These are phyloP conservation scores for Lasioglossum lativentre DNA, from an alignment of 2,888 invertebrate species.

Conservation along the genomic window DNA sequence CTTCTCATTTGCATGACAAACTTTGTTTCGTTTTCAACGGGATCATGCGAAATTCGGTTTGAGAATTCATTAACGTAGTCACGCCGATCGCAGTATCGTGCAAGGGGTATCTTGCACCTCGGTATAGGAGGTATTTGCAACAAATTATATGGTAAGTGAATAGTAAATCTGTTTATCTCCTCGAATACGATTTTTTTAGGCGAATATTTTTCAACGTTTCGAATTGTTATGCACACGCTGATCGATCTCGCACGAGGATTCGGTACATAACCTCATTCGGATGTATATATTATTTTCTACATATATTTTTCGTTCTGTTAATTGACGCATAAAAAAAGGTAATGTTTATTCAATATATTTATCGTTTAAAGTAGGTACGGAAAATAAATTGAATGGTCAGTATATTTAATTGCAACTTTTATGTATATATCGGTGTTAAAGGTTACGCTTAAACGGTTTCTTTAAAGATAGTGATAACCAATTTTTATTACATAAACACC, in stretches of 20 bases:
- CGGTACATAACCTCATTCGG: constrained; percentile 69
- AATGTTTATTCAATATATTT: background rate
- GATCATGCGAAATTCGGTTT: constrained; percentile 6
- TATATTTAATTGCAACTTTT: constrained; percentile 1
- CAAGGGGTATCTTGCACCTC: constrained; percentile 44
- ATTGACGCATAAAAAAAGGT: background rate
- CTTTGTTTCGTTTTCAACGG: background rate
- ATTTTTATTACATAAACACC: constrained; percentile 1
- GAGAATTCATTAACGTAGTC: constrained; percentile 65
- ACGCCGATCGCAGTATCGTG: constrained; percentile 53
- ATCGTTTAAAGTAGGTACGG: background rate
- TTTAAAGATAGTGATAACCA: background rate
- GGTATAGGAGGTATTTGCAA: constrained; percentile 37
- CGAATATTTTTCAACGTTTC: background rate
- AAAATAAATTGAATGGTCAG: background rate
- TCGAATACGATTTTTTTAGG: background rate
- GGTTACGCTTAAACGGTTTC: constrained; percentile 18
- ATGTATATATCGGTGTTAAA: constrained; percentile 6
- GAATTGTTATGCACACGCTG: constrained; percentile 40
- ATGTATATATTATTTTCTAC: constrained; percentile 18
- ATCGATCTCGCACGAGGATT: constrained; percentile 18
- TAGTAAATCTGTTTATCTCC: background rate
- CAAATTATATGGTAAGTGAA: constrained; percentile 64
- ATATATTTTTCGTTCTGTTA: background rate
- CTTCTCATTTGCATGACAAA: background rate